Evolutionary conservation across 1,140 invertebrate genomes (phyloP), one percentile per base, ranked within the genome.

Genomic region (Rhagoletis zephyria): DNA sequence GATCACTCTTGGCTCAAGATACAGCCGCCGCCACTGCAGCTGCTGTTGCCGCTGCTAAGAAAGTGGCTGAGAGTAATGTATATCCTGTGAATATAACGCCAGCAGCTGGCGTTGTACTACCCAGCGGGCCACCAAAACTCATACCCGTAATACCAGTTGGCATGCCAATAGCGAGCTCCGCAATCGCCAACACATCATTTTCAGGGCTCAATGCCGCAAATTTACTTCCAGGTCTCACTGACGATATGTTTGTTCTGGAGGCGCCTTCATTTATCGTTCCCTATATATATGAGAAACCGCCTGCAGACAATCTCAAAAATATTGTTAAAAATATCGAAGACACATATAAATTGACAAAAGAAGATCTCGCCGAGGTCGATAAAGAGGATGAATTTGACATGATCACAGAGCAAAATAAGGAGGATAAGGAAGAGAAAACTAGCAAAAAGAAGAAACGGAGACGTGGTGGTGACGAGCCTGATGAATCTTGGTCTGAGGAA

Each of bases 221-320:
- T 74, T 95, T 97, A 85, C 92, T 97, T 88, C 96, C 97, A 0
- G 96, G 96, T 4, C 93, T 97, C 4, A 97, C 97, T 5, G 97
- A 98, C 91, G 97, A 97, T 90, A 97, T 97, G 96, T 97, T 96
- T 93, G 97, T 97, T 1, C 96, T 98, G 9, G 97, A 98, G 93
- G 97, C 97, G 42, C 97, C 97, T 4, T 97, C 97, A 14, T 97
- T 98, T 90, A 97, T 98, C 90, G 96, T 98, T 89, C 97, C 97
- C 64, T 98, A 97, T 93, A 97, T 98, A n/a, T 97, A 97, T 92
- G 97, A 97, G 93, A 97, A 97, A 93, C 96, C 96, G 4, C 96
- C 97, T 0, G 93, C 96, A 7, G 96, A 96, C 90, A 95, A 95
- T 67, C 94, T 98, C 74, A 96, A 96, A 91, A 95, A 96, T 88